These are phyloP conservation scores for Fistularia commersonii DNA, from an alignment of 2,797 vertebrate species.

Conservation along the genomic window DNA sequence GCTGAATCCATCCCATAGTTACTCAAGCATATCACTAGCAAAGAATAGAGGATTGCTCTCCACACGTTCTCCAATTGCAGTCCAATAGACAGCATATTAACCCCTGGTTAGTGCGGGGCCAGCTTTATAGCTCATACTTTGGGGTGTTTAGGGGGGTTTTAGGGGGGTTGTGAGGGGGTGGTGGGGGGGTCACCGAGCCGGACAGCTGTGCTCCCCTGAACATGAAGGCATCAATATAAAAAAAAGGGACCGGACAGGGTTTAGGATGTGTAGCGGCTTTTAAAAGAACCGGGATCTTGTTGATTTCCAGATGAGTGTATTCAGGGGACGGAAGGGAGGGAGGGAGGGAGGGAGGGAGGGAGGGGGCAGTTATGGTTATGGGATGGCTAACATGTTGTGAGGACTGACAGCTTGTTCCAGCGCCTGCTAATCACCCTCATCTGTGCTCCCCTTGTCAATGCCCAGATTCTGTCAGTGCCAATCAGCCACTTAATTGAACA, in stretches of 20 bases:
- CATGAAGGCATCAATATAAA: slow-evolving; percentile 16
- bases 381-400: slow-evolving; percentile 77
- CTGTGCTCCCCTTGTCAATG: slow-evolving; percentile 85
- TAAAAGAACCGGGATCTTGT: too few species aligned
- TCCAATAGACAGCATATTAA: slow-evolving; percentile 80
- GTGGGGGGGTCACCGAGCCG: slow-evolving; percentile 9
- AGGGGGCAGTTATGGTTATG: slow-evolving; percentile 19
- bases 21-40: slow-evolving; percentile 76
- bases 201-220: slow-evolving; percentile 57
- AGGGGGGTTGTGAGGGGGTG: too few species aligned
- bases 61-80: slow-evolving; percentile 75
- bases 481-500: slow-evolving; percentile 85
- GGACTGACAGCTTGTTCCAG: slow-evolving; percentile 90
- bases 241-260: slow-evolving; percentile 14
- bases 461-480: slow-evolving; percentile 89
- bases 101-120: slow-evolving; percentile 73
- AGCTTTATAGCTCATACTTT: slow-evolving; percentile 47
- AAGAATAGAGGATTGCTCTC: slow-evolving; percentile 78
- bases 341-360: not conserved
- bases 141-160: slow-evolving; percentile 65
- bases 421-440: slow-evolving; percentile 82
- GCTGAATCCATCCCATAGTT: slow-evolving; percentile 78
- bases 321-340: not conserved
- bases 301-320: too few species aligned
- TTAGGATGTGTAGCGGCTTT: slow-evolving; percentile 1